A percentile compares a stretch with the other conserved stretches of the same genome.
These are phyloP conservation scores for Pristionchus maxplancki DNA, from an alignment of 2,888 invertebrate genomes.

Conservation along the genomic window DNA sequence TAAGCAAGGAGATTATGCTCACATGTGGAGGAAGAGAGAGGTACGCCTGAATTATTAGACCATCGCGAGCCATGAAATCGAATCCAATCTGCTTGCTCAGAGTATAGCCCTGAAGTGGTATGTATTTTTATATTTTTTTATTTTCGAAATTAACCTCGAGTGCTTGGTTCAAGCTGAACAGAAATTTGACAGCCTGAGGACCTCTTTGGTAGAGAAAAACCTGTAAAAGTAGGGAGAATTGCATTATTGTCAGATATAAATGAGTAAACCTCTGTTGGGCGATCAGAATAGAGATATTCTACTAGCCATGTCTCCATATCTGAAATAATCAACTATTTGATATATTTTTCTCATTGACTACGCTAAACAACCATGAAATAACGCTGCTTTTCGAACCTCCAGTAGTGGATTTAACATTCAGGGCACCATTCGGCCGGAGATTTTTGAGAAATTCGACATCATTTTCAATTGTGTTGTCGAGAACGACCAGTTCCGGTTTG, in stretches of 20 bases:
- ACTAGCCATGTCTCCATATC: slow-evolving; percentile 76
- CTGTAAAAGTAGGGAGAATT: neutral
- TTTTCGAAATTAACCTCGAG: neutral
- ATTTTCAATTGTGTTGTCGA: slow-evolving; percentile 70
- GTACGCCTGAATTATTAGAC: slow-evolving; percentile 72
- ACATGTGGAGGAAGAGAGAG: slow-evolving; percentile 71
- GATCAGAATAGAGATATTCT: slow-evolving; percentile 70
- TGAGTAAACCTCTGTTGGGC: slow-evolving; percentile 71
- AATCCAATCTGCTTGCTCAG: slow-evolving; percentile 74
- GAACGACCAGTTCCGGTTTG: slow-evolving; percentile 74
- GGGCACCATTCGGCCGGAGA: slow-evolving; percentile 66
- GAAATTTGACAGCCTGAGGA: neutral
- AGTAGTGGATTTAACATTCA: slow-evolving; percentile 60
- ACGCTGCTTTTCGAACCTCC: too few species aligned
- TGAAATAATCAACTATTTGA: neutral
- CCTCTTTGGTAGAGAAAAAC: neutral
- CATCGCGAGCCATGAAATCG: slow-evolving; percentile 73
- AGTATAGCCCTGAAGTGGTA: slow-evolving; percentile 46
- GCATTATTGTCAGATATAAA: neutral
- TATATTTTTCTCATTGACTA: too few species aligned
- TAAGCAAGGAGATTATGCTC: neutral
- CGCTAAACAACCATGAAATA: too few species aligned
- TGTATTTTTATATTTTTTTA: neutral
- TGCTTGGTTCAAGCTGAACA: neutral
- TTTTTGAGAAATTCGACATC: slow-evolving; percentile 69